phyloP scores from a whole-genome alignment of 2,113 vertebrate species.

The Nanger granti region DNA sequence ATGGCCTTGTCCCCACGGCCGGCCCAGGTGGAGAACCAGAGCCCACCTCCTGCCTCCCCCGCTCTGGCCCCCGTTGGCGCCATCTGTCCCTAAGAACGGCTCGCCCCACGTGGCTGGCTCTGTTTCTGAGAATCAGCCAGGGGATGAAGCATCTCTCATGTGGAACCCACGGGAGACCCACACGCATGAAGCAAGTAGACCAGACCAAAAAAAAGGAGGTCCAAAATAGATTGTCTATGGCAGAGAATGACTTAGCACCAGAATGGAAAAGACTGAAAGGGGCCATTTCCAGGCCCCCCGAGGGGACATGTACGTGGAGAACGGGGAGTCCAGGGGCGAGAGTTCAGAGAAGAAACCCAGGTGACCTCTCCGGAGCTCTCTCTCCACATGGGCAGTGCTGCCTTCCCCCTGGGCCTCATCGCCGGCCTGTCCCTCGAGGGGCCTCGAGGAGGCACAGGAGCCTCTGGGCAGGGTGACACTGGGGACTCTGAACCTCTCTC shows the following conservation, averaged over 20 bases:
- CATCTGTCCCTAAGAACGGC: slow-evolving; percentile 12
- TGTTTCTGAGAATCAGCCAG: not conserved
- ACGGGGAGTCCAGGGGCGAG: rapidly evolving
- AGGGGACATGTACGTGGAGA: not conserved
- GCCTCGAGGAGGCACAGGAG: not conserved
- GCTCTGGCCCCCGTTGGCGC: rapidly evolving
- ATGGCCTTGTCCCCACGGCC: not conserved
- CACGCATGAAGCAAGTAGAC: not conserved
- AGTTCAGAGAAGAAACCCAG: not conserved
- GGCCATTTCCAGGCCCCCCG: not conserved
- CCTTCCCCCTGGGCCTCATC: not conserved
- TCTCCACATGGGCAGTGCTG: not conserved
- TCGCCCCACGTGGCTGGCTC: not conserved
- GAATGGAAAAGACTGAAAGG: not conserved
- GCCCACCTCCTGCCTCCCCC: not conserved
- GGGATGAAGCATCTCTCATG: not conserved
- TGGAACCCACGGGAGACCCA: slow-evolving; percentile 8
- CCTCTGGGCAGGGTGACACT: not conserved
- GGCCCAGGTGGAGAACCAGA: not conserved
- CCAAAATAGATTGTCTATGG: slow-evolving; percentile 46
- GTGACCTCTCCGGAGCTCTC: not conserved
- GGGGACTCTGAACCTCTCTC: not conserved
- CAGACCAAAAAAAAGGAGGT: not conserved
- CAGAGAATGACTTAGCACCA: not conserved
- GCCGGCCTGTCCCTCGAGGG: not conserved